Base-by-base conservation (phyloP, 2,888 invertebrate species). In the Eilema griseolum region DNA sequence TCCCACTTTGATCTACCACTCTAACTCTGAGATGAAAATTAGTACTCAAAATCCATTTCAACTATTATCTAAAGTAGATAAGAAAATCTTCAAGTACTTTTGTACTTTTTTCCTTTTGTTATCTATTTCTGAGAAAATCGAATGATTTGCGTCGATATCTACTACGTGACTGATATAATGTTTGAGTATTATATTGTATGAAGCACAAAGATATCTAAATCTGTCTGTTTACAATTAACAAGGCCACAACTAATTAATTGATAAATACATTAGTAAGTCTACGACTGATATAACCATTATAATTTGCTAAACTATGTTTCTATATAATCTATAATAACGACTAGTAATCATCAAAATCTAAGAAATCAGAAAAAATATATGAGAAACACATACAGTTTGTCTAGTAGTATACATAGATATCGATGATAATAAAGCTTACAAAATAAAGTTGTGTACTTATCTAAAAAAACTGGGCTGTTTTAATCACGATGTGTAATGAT, bases 161-260 rank as follows among this genome's bases (percentile, higher is more conserved):
- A 63, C 68, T 68, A 62, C 62, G 68, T 63, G 62, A 37, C 23
- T 41, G 20, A 57, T 28, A 63, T 64, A 56, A 63, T 64, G 63
- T 61, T 41, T 41, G 46, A 63, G 31, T 56, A 64, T 46, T 67
- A 56, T 28, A 52, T 62, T 61, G 52, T 46, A n/a, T 14, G 52
- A 31, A 41, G 16, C 14, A 23, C n/a, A n/a, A 46, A 67, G 61
- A 60, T 69, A 52, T 61, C 46, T 24, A 3, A 24, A 69, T 76
- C 75, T 78, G 80, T 80, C 76, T 73, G 41, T 77, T 20, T 71
- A 65, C 66, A 73, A 72, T 75, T 74, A 80, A 78, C 69, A 70
- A 76, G 78, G 76, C 61, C 74, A 64, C 12, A 23, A 67, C 63
- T 74, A 74, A 80, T 80, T 70, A 78, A 64, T 69, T 64, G 67